Conservation (phyloP, 2,888 invertebrate genomes). For the Chromoteleia sp. region DNA sequence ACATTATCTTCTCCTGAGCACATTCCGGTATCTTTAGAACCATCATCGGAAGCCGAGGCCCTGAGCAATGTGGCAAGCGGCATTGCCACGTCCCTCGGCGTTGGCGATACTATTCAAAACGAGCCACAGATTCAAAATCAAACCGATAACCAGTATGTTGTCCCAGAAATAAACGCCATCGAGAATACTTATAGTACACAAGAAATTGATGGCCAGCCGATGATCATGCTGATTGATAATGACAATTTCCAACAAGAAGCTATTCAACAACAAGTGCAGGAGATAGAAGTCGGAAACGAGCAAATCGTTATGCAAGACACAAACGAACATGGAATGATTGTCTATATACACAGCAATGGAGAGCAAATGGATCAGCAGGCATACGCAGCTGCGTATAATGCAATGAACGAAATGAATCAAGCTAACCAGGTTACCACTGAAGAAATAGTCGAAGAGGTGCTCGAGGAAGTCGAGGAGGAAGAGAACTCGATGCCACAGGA, state of each 20-base stretch:
- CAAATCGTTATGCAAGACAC: conserved; percentile 81
- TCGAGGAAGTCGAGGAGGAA: conserved; percentile 79
- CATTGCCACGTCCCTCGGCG: conserved; percentile 86
- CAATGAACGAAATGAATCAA: conserved; percentile 71
- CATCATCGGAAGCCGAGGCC: conserved; percentile 86
- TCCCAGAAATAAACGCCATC: conserved; percentile 76
- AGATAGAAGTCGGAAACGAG: conserved; percentile 79
- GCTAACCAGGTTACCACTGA: conserved; percentile 76
- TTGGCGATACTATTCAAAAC: conserved; percentile 86
- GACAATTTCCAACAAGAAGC: conserved; percentile 75
- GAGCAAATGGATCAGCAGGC: conserved; percentile 73
- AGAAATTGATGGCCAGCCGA: conserved; percentile 82
- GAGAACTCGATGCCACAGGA: conserved; percentile 79
- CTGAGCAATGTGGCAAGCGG: conserved; percentile 86
- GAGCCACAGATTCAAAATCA: conserved; percentile 81
- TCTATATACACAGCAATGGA: conserved; percentile 80
- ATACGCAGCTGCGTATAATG: conserved; percentile 71
- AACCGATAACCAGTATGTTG: conserved; percentile 75
- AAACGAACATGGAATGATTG: conserved; percentile 80
- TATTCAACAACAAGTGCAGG: conserved; percentile 77
- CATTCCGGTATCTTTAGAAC: conserved; percentile 81
- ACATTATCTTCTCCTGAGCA: conserved; percentile 25
- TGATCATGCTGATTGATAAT: conserved; percentile 82
- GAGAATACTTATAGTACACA: conserved; percentile 82
- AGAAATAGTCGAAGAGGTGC: conserved; percentile 81